A percentile compares a stretch with the other conserved stretches of the same genome.
Evolutionary conservation across 2,888 invertebrate genomes (phyloP).

Genomic region (Uropetala carovei): DNA sequence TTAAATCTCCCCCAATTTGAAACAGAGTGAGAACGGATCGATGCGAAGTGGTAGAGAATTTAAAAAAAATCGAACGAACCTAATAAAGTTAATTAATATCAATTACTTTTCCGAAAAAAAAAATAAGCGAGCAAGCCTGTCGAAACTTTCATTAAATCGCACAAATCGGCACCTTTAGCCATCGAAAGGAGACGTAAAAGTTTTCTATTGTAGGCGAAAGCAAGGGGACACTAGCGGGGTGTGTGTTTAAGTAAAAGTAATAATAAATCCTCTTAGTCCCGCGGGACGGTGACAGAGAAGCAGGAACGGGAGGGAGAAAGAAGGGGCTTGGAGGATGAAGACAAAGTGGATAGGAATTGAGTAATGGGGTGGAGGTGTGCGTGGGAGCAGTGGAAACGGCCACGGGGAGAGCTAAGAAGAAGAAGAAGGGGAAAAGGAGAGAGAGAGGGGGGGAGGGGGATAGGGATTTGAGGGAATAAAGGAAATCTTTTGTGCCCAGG

Average conservation of each 20-base stretch:
- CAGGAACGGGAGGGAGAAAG: background rate
- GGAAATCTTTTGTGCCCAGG: conserved; percentile 32
- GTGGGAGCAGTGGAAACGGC: background rate
- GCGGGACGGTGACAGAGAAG: background rate
- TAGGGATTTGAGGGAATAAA: conserved; percentile 28
- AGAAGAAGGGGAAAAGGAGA: background rate
- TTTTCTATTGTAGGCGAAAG: no score
- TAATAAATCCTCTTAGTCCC: background rate
- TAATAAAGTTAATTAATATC: no score
- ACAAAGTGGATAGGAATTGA: conserved; percentile 32
- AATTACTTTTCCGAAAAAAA: no score
- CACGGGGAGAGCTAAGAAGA: background rate
- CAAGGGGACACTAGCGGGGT: no score
- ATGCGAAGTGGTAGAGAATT: no score
- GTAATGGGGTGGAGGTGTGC: background rate
- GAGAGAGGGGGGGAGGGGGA: background rate
- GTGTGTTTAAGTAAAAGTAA: background rate
- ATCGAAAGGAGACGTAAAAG: no score
- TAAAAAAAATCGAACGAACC: no score
- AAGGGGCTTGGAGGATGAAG: background rate
- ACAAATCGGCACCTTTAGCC: no score
- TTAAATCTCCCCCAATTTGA: no score
- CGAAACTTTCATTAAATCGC: no score
- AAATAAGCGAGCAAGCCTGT: no score
- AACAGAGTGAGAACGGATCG: no score